These are phyloP conservation scores for Hydrochoerus hydrochaeris DNA, from an alignment of 2,113 vertebrate genomes.

Conservation along the genomic window DNA sequence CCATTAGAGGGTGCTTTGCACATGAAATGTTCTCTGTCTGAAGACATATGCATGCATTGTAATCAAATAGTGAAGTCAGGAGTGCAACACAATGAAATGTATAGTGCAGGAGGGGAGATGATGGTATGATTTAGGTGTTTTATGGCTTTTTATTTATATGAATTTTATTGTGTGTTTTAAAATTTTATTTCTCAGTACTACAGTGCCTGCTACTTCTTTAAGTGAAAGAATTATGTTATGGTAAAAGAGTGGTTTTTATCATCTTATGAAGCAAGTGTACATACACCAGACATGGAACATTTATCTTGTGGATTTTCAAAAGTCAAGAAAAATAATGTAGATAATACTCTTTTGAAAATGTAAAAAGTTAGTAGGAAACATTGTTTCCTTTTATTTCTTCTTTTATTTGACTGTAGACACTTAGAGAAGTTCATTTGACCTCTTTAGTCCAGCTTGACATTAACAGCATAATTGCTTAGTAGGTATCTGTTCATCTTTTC, in stretches of 20 bases:
- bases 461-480: conserved; percentile 26
- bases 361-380: neutral
- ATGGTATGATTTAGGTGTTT: conserved; percentile 43
- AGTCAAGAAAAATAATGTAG: conserved; percentile 51
- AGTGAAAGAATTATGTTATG: conserved; percentile 39
- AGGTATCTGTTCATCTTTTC: neutral
- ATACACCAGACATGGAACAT: conserved; percentile 30
- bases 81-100: neutral
- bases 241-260: conserved; percentile 37
- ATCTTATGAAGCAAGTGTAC: neutral
- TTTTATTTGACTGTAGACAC: neutral
- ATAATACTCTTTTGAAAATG: conserved; percentile 43
- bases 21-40: neutral
- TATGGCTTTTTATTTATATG: conserved; percentile 61
- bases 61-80: neutral
- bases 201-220: conserved; percentile 46
- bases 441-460: conserved; percentile 20
- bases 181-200: conserved; percentile 41
- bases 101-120: neutral
- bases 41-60: neutral
- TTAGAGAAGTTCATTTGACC: conserved; percentile 31
- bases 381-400: neutral
- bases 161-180: conserved; percentile 53
- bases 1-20: neutral
- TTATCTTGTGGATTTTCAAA: conserved; percentile 60